A percentile compares a stretch with the other conserved stretches of the same genome.
Evolutionary conservation across 2,888 invertebrate species (phyloP).

Genomic region (Poecilobothrus nobilitatus): DNA sequence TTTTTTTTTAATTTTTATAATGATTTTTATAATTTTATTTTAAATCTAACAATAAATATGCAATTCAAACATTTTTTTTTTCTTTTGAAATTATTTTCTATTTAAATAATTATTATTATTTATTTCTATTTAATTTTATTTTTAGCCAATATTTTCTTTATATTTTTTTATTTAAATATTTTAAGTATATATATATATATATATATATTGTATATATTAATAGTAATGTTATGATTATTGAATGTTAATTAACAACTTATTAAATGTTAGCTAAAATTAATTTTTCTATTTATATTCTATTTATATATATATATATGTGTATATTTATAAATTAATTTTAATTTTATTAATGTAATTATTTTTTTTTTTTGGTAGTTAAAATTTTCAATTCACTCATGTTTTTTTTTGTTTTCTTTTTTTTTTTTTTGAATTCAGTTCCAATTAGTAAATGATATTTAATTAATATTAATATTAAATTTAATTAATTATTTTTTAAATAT

Average conservation of each 20-base stretch:
- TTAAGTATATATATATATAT: neutral
- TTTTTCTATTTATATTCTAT: neutral
- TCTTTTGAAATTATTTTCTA: too few species aligned
- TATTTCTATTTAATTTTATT: neutral
- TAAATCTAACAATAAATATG: too few species aligned
- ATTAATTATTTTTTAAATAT: neutral
- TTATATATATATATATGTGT: too few species aligned
- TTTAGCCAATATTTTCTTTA: neutral
- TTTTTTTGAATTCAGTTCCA: neutral
- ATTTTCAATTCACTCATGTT: conserved; percentile 3
- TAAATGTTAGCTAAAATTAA: neutral
- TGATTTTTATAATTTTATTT: too few species aligned
- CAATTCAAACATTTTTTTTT: too few species aligned
- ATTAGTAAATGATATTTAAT: neutral
- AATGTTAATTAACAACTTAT: conserved; percentile 6
- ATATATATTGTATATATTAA: neutral
- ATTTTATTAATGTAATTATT: neutral
- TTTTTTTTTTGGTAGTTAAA: neutral
- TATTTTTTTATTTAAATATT: neutral
- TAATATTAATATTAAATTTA: neutral
- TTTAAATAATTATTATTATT: too few species aligned
- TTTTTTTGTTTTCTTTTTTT: neutral
- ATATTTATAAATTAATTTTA: neutral
- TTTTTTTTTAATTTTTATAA: too few species aligned
- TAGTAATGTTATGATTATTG: neutral